These are phyloP conservation scores for Panthera uncia DNA, from an alignment of 2,113 vertebrate genomes.

Conservation along the genomic window DNA sequence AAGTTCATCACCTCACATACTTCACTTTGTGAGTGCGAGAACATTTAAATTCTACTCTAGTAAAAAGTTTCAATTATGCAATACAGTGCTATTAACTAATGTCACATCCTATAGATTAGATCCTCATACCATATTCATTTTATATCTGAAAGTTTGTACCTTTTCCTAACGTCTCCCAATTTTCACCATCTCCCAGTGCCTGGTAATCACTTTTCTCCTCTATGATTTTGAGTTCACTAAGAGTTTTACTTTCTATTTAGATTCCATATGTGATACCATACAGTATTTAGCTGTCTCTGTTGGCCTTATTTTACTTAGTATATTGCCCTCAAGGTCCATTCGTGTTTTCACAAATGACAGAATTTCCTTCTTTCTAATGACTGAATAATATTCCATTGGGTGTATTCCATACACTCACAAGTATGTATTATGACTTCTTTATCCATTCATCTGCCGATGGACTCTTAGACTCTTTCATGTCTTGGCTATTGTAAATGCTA, in stretches of 20 bases:
- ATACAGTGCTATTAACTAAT: neutral
- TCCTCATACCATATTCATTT: neutral
- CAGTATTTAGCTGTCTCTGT: neutral
- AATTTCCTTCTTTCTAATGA: neutral
- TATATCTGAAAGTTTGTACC: neutral
- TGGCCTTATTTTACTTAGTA: neutral
- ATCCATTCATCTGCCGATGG: neutral
- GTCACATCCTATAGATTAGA: neutral
- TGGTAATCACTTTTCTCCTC: neutral
- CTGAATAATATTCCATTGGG: neutral
- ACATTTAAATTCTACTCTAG: neutral
- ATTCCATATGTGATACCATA: neutral
- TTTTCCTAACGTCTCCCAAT: neutral
- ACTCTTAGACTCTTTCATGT: neutral
- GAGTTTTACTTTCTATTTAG: neutral
- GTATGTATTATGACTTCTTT: neutral
- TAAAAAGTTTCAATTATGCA: neutral
- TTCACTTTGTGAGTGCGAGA: neutral
- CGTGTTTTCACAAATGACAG: neutral
- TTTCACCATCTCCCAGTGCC: neutral
- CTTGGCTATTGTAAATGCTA: neutral
- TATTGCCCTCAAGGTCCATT: neutral
- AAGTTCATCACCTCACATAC: neutral
- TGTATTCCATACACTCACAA: no score
- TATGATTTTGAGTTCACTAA: neutral